Base-by-base conservation (phyloP, 2,888 invertebrate genomes). In the Blastobasis lacticolella region DNA sequence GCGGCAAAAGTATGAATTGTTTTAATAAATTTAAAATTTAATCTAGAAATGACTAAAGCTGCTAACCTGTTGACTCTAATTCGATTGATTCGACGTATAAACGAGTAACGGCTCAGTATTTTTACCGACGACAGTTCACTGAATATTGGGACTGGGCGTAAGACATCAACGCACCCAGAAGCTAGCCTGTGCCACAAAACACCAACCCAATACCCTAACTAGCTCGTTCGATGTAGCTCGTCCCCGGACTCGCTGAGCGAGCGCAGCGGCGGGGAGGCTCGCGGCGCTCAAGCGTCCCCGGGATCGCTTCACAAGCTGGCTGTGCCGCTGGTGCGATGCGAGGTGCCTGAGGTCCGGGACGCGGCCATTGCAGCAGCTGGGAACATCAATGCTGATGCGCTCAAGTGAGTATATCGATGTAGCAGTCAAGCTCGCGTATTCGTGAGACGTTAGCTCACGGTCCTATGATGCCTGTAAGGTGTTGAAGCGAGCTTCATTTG, bases 351-450 rank as follows among this genome's bases (percentile, higher is more conserved):
- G 76, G 96, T 99, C 57, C 89, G 98, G 54, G 98, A 99, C 82
- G 94, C 97, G 1, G 97, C 97, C 5, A 95, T 98, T 9, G 92
- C 94, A 62, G 98, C 98, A 1, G 91, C 98, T 57, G 99, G 99
- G 49, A 95, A 97, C 87, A 95, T 97, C 70, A 99, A 99, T 81
- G 94, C 97, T 10, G 94, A 95, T 62, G 97, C 98, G 6, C 91
- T 99, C 56, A 97, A 97, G 97, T 98, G 87, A 90, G 90, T 84
- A 51, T 7, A 37, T n/a, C n/a, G 3, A 23, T 23, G 5, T 37
- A 46, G 9, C 9, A 38, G 5, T n/a, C 36, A 7, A 37, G 1
- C 37, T 23, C 3, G 23, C 23, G 2, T 23, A 23, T 23, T 23
- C 23, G 23, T 23, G 23, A 23, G 2, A 23, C 23, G 23, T 23